Base-by-base conservation (phyloP, 1,140 invertebrate species). In the Octopus sinensis region DNA sequence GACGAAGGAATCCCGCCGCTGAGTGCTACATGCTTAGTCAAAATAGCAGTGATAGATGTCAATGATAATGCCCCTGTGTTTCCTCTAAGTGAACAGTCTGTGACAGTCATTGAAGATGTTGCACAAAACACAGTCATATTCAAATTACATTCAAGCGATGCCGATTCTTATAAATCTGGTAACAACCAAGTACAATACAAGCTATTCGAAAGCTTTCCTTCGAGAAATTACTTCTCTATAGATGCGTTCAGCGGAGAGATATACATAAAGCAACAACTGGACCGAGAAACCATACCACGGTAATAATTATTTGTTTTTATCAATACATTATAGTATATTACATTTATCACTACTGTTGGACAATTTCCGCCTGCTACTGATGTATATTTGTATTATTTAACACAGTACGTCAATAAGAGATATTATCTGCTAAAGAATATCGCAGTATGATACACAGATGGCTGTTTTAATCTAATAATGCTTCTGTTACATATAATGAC, bases 71-170 rank as follows among this genome's bases (percentile, higher is more conserved):
- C 83, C 5, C 88, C 88, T 9, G 85, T 85, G 54, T 89, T 88
- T 80, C 73, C 81, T 4, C 76, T 84, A 51, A 62, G 79, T 51
- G 80, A 83, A 10, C 97, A 96, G 88, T 94, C 93, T n/a, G 96
- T 96, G 86, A 94, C 95, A 83, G 92, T 96, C 0, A 91, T 94
- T 84, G 97, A 98, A 89, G 98, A 98, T 87, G 96, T 95, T 7
- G 96, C 96, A 0, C 93, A 97, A 7, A 96, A 96, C 0, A 96
- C 95, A 0, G 76, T 78, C 1, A 84, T 87, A 0, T 68, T 84
- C 17, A 78, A 76, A 43, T 81, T 88, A 5, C 84, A 79, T 12
- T 91, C 92, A 10, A 83, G 86, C 4, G 91, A 92, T 83, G 52
- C 90, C 80, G 90, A 93, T 83, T 91, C 96, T 96, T 7, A 3